Evolutionary conservation across 1,140 invertebrate species (phyloP), one percentile per base, ranked within the genome.

Genomic region (Acromyrmex charruanus): DNA sequence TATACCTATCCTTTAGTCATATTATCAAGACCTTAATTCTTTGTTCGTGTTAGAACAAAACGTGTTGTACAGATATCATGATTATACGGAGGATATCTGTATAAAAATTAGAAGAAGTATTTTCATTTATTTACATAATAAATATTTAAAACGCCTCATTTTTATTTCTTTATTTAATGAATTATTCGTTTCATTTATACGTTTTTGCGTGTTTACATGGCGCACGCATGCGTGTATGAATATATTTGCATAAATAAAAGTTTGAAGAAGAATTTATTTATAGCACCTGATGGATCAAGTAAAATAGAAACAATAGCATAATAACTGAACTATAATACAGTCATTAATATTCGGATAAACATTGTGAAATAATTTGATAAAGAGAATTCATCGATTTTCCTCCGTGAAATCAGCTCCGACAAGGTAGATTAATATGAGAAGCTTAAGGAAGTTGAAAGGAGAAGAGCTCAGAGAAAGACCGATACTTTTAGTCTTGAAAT

Each of bases 401-500:
- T 61, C 25, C 44, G 28, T 75, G 18, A 85, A 66, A 85, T 79
- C 82, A 79, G 14, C 31, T 63, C 65, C 63, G 25, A 55, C 59
- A 55, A 65, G 18, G 16, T 39, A 39, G 75, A 85, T 85, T 85
- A 85, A 85, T 85, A 79, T 65, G 61, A 66, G 65, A n/a, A 79
- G 61, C 72, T 85, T 58, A 79, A 77, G 35, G 31, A n/a, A 59
- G 58, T 25, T 77, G 72, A 77, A 63, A 85, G 69, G 53, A 82
- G 51, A 59, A 79, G 35, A 74, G 31, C 21, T 39, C 21, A 66
- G 58, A 10, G 44, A 77, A 68, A 75, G 58, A 75, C 80, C 66
- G 79, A 81, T 87, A 87, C 85, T 84, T 61, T 21, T 72, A 82
- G 79, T 74, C 68, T 87, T 58, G 51, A 72, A 84, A 87, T 90